Evolutionary conservation across 2,797 vertebrate species (phyloP), one percentile per base, ranked within the genome.

Genomic region (Lacerta bilineata): DNA sequence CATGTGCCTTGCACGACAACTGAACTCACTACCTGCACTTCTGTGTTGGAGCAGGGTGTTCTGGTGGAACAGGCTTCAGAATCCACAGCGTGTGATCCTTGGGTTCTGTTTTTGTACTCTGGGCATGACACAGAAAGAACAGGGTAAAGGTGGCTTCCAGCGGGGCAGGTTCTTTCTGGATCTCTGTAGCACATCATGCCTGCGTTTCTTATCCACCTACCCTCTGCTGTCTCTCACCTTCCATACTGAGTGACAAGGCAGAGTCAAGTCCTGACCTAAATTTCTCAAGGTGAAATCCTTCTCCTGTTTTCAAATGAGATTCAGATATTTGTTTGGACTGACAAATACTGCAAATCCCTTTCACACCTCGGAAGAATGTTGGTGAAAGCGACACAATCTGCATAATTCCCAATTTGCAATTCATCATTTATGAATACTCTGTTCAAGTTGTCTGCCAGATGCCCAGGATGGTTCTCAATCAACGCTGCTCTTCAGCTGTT

Each of bases 361-460:
- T 71, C 33, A 68, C 20, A 77, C 20, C 80, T 83, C 33, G 9
- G 2, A n/a, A 68, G 17, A 83, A 83, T 36, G 17, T 55, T 46
- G 59, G 50, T 80, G 83, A 46, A 85, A 72, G 61, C 68, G 39
- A 80, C 23, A 39, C 72, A 82, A 46, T 82, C 68, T 74, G 46
- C 15, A 80, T 85, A 89, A 80, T 80, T 74, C 69, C n/a, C 50
- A 46, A 80, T 72, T 72, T 50, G n/a, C 68, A 29, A 29, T 64
- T 80, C 76, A 85, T 64, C 84, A 36, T 80, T 46, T 85, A 64
- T 18, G 55, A 88, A 72, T 55, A 13, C 50, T 41, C 29, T 50
- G 29, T 77, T 68, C 76, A 83, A 76, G 13, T 36, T 88, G 86
- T 10, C 23, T n/a, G 36, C 10, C 77, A 84, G 29, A 80, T 61